Percentiles rank a stretch among this genome's conserved stretches.
These are phyloP conservation scores for Adela reaumurella DNA, from an alignment of 2,888 invertebrate genomes.

Conservation along the genomic window DNA sequence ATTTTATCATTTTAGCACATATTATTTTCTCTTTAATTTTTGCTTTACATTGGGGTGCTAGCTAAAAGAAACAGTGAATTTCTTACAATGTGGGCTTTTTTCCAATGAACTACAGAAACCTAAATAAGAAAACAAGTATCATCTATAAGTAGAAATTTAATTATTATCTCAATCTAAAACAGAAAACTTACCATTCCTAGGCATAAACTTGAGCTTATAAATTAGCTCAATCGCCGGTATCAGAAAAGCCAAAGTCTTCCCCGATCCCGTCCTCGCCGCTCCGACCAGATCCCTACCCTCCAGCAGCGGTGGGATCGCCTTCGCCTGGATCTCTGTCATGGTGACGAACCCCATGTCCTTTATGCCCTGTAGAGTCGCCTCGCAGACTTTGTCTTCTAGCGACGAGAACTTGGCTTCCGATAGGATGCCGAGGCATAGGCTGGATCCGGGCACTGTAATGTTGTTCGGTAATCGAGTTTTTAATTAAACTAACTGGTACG, in stretches of 20 bases:
- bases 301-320: slow-evolving; percentile 81
- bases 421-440: slow-evolving; percentile 56
- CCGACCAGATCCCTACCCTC: slow-evolving; percentile 94
- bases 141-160: too few relatives aligned
- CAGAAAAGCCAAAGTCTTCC: slow-evolving; percentile 94
- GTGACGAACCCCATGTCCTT: slow-evolving; percentile 88
- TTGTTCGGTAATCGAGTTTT: too few relatives aligned
- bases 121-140: too few relatives aligned
- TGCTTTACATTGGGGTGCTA: too few relatives aligned
- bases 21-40: too few relatives aligned
- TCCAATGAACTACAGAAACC: too few relatives aligned
- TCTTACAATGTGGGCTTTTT: not conserved
- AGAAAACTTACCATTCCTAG: slow-evolving; percentile 71
- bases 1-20: too few relatives aligned
- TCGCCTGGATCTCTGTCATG: slow-evolving; percentile 95
- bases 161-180: too few relatives aligned
- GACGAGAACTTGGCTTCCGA: slow-evolving; percentile 59
- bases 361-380: slow-evolving; percentile 79
- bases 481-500: too few relatives aligned
- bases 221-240: slow-evolving; percentile 94
- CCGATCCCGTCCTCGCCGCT: slow-evolving; percentile 93
- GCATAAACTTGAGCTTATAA: slow-evolving; percentile 86
- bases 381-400: slow-evolving; percentile 67
- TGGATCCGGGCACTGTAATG: slow-evolving; percentile 65
- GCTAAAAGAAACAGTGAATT: not conserved